A percentile compares a stretch with the other conserved stretches of the same genome.
Evolutionary conservation across 2,888 invertebrate genomes (phyloP).

Genomic region (Drosophila lacicola): DNA sequence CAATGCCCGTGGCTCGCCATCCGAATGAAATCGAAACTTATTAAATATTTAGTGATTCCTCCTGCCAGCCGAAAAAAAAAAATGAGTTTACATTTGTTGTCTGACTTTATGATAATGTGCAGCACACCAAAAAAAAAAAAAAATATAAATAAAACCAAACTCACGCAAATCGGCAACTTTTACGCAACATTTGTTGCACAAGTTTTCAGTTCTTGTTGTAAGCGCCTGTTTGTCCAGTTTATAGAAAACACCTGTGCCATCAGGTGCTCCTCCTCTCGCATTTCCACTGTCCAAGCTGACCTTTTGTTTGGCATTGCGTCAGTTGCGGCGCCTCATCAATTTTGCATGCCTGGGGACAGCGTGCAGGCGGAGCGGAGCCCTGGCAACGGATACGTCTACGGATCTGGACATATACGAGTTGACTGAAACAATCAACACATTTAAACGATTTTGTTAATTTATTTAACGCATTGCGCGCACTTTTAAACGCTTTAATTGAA

Average conservation of each 20-base stretch:
- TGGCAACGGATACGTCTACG: conserved; percentile 37
- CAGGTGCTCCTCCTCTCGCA: conserved; percentile 9
- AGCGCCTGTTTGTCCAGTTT: conserved; percentile 39
- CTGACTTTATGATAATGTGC: conserved; percentile 82
- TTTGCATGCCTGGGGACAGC: conserved; percentile 53
- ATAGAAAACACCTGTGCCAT: conserved; percentile 33
- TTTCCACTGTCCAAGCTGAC: conserved; percentile 40
- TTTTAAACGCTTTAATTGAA: conserved; percentile 53
- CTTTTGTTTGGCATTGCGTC: conserved; percentile 54
- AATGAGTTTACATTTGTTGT: conserved; percentile 77
- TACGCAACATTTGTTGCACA: conserved; percentile 32
- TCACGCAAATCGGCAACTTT: conserved; percentile 22
- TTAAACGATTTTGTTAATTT: conserved; percentile 75
- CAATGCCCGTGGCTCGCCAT: conserved; percentile 29
- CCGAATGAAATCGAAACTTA: conserved; percentile 83
- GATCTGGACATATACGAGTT: conserved; percentile 15
- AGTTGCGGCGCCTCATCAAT: conserved; percentile 57
- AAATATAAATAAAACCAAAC: neutral
- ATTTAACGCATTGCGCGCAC: conserved; percentile 49
- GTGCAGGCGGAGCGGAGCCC: conserved; percentile 11
- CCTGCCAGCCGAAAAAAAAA: conserved; percentile 54
- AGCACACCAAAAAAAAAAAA: neutral
- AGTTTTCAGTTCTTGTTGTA: conserved; percentile 20
- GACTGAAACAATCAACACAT: conserved; percentile 70
- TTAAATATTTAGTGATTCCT: conserved; percentile 83